Base-by-base conservation (phyloP, 2,113 vertebrate genomes). In the Trichechus manatus region DNA sequence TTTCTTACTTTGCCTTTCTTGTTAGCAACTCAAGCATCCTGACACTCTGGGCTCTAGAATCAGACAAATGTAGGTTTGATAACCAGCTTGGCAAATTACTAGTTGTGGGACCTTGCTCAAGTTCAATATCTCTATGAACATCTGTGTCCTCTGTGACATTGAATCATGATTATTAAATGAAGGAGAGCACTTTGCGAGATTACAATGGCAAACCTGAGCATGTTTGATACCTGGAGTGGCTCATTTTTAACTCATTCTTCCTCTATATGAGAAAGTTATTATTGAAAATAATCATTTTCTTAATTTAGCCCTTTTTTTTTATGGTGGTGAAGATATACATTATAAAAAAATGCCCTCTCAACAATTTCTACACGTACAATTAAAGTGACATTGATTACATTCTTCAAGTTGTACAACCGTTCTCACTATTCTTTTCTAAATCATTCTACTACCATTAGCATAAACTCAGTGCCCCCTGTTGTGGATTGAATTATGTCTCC, bases 1-100 rank as follows among this genome's bases (percentile, higher is more conserved):
- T 93, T 95, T 47, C 59, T 96, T 64, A 25, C 53, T 89, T 96
- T 89, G 61, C 29, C 42, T 81, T 94, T 81, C 89, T 94, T 85
- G 59, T 96, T 97, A 95, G 77, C 29, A 68, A 17, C 47, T 70
- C 39, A 83, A 78, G 87, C 39, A 78, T 83, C 39, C 59, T 56
- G 68, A 93, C 78, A 47, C 17, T 44, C 1, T 22, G 42, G 17
- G 15, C 68, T 96, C 82, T 64, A 61, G 83, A 95, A 29, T 84
- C 66, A 87, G 82, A 95, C 68, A 80, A 64, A 86, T 22, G 56
- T 81, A 66, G 31, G 23, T 77, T 78, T 85, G 36, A 88, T 91
- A 79, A 87, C 17, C 11, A 75, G n/a, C 27, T 61, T 64, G 81
- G 86, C 50, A 89, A 75, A 89, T 88, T 27, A 72, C 78, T 77